Evolutionary conservation across 2,113 vertebrate genomes (phyloP).

Genomic region (Plectropomus leopardus): DNA sequence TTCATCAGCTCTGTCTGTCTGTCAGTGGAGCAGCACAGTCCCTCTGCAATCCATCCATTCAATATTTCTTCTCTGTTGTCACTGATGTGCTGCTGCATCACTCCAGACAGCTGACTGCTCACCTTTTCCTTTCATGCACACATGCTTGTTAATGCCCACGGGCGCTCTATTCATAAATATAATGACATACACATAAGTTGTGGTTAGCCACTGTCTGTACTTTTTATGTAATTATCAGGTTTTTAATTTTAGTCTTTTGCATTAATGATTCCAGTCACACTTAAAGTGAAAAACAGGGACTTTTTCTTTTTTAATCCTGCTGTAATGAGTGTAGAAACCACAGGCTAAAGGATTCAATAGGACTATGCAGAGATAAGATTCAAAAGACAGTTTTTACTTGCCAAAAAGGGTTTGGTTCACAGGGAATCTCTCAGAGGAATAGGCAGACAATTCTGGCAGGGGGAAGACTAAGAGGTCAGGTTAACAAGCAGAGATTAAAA

Average conservation of each 20-base stretch:
- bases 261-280: too few species aligned
- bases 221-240: not conserved
- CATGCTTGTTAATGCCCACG: not conserved
- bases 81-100: constrained; percentile 3
- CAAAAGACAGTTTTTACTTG: too few species aligned
- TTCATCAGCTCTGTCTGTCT: constrained; percentile 1
- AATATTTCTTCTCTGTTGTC: constrained; percentile 4
- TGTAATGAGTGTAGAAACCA: too few species aligned
- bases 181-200: not conserved
- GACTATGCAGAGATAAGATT: too few species aligned
- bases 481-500: too few species aligned
- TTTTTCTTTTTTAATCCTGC: too few species aligned
- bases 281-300: too few species aligned
- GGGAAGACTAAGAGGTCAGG: too few species aligned
- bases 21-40: constrained; percentile 6
- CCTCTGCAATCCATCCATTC: constrained; percentile 9
- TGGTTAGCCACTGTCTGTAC: not conserved
- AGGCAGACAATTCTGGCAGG: too few species aligned
- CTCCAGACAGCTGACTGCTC: constrained; percentile 2
- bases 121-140: not conserved
- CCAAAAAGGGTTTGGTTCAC: too few species aligned
- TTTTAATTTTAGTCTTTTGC: not conserved
- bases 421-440: too few species aligned
- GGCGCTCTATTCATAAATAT: not conserved
- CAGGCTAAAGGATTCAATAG: too few species aligned